Conservation (phyloP, 1,140 invertebrate species). For the Pygmarrhopalites habei region DNA sequence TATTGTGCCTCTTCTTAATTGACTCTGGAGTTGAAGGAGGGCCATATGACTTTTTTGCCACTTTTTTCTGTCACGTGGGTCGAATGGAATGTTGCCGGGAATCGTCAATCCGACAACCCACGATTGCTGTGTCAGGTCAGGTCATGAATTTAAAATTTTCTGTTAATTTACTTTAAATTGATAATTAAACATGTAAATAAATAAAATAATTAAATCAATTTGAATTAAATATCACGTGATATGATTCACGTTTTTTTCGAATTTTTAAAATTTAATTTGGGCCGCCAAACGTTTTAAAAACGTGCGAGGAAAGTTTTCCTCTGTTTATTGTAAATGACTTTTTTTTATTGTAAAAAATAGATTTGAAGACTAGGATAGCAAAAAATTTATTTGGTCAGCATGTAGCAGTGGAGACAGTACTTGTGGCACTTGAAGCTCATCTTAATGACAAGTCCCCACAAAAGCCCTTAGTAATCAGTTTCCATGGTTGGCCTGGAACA, state of each 20-base stretch:
- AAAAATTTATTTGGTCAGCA: slow-evolving; percentile 45
- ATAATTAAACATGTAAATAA: no score
- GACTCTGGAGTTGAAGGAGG: no score
- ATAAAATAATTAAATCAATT: no score
- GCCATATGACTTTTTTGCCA: no score
- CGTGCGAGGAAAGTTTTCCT: neutral
- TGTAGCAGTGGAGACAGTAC: slow-evolving; percentile 42
- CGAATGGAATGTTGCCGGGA: neutral
- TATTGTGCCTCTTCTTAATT: no score
- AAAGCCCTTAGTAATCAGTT: slow-evolving; percentile 48
- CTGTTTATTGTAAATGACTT: neutral
- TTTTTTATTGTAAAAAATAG: slow-evolving; percentile 1
- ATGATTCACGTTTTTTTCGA: no score
- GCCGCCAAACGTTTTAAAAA: neutral
- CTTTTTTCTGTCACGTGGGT: no score
- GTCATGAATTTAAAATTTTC: neutral
- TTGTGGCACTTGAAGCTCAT: slow-evolving; percentile 42
- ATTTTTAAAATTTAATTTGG: no score
- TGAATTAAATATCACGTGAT: no score
- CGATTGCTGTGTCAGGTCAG: neutral
- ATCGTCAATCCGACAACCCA: neutral
- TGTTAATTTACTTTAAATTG: no score
- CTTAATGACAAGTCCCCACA: slow-evolving; percentile 42
- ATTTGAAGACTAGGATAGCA: neutral
- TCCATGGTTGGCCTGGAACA: slow-evolving; percentile 39